phyloP scores from a whole-genome alignment of 1,140 invertebrate species.

The Ceratosolen solmsi region DNA sequence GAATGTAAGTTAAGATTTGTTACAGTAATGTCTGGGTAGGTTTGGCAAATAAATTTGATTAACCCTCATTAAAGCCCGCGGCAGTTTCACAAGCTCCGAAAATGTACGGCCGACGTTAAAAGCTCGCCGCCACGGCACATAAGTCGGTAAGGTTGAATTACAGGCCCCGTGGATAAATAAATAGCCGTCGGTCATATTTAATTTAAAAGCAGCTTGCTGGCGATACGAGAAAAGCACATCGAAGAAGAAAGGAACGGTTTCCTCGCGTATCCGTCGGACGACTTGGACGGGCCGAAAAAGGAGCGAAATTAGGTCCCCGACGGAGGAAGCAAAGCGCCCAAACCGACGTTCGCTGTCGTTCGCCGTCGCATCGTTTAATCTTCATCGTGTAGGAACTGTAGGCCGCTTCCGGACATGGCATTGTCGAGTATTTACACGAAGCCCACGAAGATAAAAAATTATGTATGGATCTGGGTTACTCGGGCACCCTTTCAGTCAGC shows the following conservation, averaged over 20 bases:
- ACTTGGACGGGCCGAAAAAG: constrained; percentile 23
- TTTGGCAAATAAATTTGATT: background rate
- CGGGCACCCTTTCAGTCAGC: background rate
- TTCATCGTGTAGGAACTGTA: constrained; percentile 5
- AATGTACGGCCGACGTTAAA: background rate
- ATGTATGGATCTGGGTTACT: constrained; percentile 36
- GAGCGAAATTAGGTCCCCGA: constrained; percentile 49
- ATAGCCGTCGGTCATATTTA: too few species aligned
- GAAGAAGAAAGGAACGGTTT: background rate
- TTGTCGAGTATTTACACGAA: constrained; percentile 35
- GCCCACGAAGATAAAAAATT: constrained; percentile 12
- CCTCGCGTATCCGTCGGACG: constrained; percentile 7
- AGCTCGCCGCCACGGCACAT: too few species aligned
- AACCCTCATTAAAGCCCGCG: background rate
- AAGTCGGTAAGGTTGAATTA: too few species aligned
- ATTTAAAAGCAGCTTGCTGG: too few species aligned
- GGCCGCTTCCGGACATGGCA: constrained; percentile 44
- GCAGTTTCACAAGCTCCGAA: too few species aligned
- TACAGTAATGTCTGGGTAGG: background rate
- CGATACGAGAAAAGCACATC: background rate
- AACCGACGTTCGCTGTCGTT: background rate
- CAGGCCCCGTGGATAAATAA: too few species aligned
- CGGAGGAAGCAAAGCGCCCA: constrained; percentile 19
- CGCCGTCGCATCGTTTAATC: constrained; percentile 49
- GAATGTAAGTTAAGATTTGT: background rate